Percentiles rank a stretch among this genome's conserved stretches.
Evolutionary conservation across 2,797 vertebrate genomes (phyloP).

Genomic region (Sciurus carolinensis): DNA sequence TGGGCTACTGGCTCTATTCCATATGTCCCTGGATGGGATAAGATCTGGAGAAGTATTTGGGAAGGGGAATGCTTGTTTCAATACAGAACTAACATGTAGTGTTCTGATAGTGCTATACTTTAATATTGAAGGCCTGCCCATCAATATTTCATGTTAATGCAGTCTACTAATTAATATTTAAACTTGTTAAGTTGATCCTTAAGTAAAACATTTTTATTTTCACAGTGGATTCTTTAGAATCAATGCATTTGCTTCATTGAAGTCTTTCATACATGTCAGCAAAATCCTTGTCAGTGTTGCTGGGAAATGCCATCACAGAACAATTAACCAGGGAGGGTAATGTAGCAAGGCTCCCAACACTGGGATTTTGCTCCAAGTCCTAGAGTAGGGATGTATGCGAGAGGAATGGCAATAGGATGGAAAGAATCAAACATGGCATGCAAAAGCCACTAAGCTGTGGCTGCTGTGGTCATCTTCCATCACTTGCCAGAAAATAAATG

Average conservation of each 20-base stretch:
- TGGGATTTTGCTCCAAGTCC: not conserved
- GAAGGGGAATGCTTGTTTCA: not conserved
- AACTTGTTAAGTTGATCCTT: not conserved
- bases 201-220: not conserved
- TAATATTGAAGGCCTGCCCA: not conserved
- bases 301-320: not conserved
- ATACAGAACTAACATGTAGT: not conserved
- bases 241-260: not conserved
- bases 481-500: not conserved
- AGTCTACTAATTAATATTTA: constrained; percentile 1
- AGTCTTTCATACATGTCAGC: not conserved
- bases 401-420: not conserved
- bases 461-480: not conserved
- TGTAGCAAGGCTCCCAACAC: not conserved
- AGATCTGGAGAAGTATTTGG: not conserved
- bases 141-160: not conserved
- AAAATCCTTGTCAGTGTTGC: not conserved
- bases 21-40: not conserved
- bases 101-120: not conserved
- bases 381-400: not conserved
- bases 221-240: not conserved
- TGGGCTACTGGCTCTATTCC: not conserved
- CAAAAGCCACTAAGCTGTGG: not conserved
- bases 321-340: not conserved
- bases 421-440: not conserved